Conservation (phyloP, 2,797 vertebrate genomes). For the Manis pentadactyla region DNA sequence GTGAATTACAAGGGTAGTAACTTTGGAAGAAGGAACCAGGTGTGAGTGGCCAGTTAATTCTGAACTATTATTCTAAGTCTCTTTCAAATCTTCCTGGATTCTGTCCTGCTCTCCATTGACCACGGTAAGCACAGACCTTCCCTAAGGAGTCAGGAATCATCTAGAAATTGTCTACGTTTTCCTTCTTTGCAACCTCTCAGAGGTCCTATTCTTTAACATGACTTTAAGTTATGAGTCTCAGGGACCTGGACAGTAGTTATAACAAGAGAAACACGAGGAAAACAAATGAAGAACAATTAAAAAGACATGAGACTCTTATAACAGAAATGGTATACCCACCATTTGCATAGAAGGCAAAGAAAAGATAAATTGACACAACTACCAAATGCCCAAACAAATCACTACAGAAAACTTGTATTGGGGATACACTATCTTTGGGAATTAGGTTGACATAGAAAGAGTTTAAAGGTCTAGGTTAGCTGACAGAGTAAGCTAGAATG, state of each 20-base stretch:
- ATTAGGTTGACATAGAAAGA: background rate
- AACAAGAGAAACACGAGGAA: background rate
- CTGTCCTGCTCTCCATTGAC: background rate
- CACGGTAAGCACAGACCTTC: background rate
- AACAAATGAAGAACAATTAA: background rate
- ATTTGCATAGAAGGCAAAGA: background rate
- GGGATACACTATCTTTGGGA: background rate
- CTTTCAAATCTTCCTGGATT: background rate
- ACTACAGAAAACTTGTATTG: background rate
- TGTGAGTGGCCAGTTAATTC: background rate
- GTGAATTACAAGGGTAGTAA: background rate
- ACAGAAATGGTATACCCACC: background rate
- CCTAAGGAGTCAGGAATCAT: background rate
- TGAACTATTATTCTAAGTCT: background rate
- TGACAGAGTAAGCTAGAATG: background rate
- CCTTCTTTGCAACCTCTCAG: background rate
- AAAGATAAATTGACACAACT: background rate
- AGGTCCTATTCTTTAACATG: background rate
- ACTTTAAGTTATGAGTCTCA: background rate
- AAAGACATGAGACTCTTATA: background rate
- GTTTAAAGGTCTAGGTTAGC: background rate
- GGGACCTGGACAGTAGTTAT: background rate
- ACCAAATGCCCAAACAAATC: background rate
- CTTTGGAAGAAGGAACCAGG: background rate
- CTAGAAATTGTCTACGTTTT: background rate